Base-by-base conservation (phyloP, 2,888 invertebrate genomes). In the Morpho deidamia region DNA sequence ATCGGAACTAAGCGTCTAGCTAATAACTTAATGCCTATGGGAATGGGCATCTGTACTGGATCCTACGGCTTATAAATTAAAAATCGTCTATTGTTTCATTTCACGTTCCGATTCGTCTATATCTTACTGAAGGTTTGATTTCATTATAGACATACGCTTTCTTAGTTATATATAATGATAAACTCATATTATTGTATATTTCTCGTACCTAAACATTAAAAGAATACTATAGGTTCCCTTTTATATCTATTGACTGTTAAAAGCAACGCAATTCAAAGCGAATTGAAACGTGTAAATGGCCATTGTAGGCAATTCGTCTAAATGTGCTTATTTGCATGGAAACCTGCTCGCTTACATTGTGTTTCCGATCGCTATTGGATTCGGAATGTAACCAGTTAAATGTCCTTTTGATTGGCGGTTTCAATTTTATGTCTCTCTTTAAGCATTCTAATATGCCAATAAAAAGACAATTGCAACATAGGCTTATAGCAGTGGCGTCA, bases 11-110 rank as follows among this genome's bases (percentile, higher is more conserved):
- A 71, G 72, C 78, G 77, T 74, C 81, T 79, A 76, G 83, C 82
- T 85, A 86, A 87, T 86, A 87, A 83, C 86, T 83, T 84, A 86
- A 86, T 83, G 81, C 85, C 80, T 77, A 76, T 83, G 87, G 82
- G 87, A 86, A 78, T 70, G 68, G 66, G 68, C 81, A 83, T 72
- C 75, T 84, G 82, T 63, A 58, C 53, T 57, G 59, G 44, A 54
- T 65, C 58, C 65, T 61, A 61, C 57, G 63, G 63, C 63, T 66
- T 60, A 65, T 63, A 67, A 62, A 63, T 66, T 70, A 67, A 70
- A 71, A 71, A 67, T 59, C 58, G 61, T 58, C 64, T 64, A 63
- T 60, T 59, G 62, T 63, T 55, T 64, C 64, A 59, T 62, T 63
- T 58, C 62, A 54, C 62, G 59, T 59, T 64, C 51, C 57, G 60